These are phyloP conservation scores for Rhodophaea formosa DNA, from an alignment of 2,888 invertebrate species.

Conservation along the genomic window DNA sequence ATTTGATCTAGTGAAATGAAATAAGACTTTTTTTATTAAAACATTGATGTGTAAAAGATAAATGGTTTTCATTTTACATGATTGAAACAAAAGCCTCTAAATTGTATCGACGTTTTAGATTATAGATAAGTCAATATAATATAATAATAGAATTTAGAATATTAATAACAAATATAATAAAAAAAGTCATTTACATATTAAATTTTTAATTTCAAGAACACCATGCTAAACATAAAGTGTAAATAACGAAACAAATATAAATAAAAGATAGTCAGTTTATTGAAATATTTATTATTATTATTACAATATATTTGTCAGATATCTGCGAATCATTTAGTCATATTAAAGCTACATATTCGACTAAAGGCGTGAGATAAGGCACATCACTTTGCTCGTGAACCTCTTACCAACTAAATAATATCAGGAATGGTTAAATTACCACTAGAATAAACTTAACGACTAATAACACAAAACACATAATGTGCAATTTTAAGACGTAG, in stretches of 20 bases:
- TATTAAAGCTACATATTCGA: constrained; percentile 16
- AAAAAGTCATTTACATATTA: too few species aligned
- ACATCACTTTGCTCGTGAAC: neutral
- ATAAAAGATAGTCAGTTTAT: neutral
- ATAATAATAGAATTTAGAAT: too few species aligned
- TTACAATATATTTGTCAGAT: neutral
- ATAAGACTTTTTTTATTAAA: too few species aligned
- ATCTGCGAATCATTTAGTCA: neutral
- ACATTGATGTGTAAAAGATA: too few species aligned
- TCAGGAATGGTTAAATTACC: constrained; percentile 5
- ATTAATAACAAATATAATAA: too few species aligned
- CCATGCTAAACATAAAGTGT: too few species aligned
- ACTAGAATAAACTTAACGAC: neutral
- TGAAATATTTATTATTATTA: neutral
- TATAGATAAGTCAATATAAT: too few species aligned
- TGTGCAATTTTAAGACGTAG: neutral
- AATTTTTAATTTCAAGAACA: too few species aligned
- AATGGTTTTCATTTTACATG: too few species aligned
- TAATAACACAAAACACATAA: neutral
- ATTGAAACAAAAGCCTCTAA: too few species aligned
- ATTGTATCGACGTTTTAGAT: too few species aligned
- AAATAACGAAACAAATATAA: neutral
- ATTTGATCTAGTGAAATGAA: too few species aligned
- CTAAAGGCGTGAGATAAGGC: neutral
- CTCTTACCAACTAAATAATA: neutral